These are phyloP conservation scores for Ptychobarbus kaznakovi DNA, from an alignment of 2,797 vertebrate species.

Conservation along the genomic window DNA sequence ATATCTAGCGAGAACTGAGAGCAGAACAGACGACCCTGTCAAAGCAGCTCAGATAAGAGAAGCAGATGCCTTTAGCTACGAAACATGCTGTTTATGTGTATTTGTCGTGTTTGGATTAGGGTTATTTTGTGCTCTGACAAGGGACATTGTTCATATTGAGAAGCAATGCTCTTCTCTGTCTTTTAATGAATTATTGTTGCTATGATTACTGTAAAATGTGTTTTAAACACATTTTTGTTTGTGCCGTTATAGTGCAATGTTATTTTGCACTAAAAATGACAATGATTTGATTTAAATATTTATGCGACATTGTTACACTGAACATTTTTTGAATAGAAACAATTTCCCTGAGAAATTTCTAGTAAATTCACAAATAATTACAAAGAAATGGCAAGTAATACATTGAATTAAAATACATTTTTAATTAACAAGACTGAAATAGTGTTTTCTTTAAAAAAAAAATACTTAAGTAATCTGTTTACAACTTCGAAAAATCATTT, in stretches of 20 bases:
- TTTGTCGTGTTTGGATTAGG: background rate
- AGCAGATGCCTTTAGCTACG: background rate
- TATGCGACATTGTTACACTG: background rate
- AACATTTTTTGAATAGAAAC: too few relatives aligned
- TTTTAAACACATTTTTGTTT: background rate
- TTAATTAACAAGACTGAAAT: background rate
- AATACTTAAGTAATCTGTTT: too few relatives aligned
- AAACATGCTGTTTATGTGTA: slow-evolving; percentile 24
- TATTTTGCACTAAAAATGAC: background rate
- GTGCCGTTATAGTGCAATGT: too few relatives aligned
- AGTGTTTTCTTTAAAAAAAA: background rate
- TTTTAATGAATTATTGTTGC: background rate
- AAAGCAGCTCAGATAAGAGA: slow-evolving; percentile 16
- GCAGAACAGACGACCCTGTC: slow-evolving; percentile 1
- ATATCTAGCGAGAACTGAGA: background rate
- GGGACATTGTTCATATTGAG: background rate
- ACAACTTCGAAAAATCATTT: too few relatives aligned
- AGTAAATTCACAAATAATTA: background rate
- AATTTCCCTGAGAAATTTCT: too few relatives aligned
- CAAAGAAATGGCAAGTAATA: background rate
- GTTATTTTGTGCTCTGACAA: background rate
- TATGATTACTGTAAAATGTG: background rate
- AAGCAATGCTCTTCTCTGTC: background rate
- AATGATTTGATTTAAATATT: background rate
- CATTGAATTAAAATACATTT: background rate